phyloP scores from a whole-genome alignment of 2,113 vertebrate genomes.

The Toxostoma redivivum region DNA sequence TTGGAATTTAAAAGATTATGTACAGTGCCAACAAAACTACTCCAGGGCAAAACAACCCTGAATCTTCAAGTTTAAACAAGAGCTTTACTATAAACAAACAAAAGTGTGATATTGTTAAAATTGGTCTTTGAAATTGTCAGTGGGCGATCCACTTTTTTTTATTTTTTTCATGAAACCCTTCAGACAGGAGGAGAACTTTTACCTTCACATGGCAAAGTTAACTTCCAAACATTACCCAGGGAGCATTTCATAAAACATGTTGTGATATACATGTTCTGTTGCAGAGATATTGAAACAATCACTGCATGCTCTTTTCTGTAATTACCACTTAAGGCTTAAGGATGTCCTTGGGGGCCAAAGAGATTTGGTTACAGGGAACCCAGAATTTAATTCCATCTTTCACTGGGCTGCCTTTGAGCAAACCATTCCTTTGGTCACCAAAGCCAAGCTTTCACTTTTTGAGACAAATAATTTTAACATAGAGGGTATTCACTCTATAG shows the following conservation, averaged over 20 bases:
- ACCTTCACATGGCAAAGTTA: not conserved
- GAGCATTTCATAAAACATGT: not conserved
- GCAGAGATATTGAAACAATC: not conserved
- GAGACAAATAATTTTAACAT: not conserved
- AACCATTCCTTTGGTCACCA: not conserved
- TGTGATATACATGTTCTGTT: not conserved
- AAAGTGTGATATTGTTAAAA: slow-evolving; percentile 44
- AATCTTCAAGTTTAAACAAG: slow-evolving; percentile 61
- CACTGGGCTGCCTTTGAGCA: not conserved
- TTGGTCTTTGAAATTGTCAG: slow-evolving; percentile 54
- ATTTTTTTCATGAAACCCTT: not conserved
- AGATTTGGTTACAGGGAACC: not conserved
- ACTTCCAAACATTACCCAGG: not conserved
- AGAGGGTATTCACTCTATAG: not conserved
- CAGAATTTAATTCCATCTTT: not conserved
- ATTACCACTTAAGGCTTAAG: not conserved
- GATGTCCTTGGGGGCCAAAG: not conserved
- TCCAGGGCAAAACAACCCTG: slow-evolving; percentile 47
- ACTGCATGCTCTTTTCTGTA: not conserved
- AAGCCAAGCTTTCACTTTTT: not conserved
- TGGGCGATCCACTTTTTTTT: slow-evolving; percentile 3
- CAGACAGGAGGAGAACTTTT: slow-evolving; percentile 13
- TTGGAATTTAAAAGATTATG: slow-evolving; percentile 55
- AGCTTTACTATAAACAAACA: slow-evolving; percentile 59
- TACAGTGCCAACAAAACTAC: slow-evolving; percentile 45